Percentiles rank a stretch among this genome's conserved stretches.
Evolutionary conservation across 2,113 vertebrate genomes (phyloP).

Genomic region (Corythornis vintsioides): DNA sequence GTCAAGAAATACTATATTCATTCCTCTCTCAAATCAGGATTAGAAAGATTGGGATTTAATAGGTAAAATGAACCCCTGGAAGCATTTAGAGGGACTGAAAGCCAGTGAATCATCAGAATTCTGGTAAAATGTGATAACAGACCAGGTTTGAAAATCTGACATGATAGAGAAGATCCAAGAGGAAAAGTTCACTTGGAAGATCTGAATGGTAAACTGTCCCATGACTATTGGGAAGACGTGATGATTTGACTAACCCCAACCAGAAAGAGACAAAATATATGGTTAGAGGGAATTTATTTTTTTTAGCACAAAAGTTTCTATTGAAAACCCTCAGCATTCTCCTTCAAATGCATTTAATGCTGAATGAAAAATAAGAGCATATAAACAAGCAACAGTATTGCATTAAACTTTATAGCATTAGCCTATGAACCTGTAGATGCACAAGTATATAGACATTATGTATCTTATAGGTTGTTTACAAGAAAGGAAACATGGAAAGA

Average conservation of each 20-base stretch:
- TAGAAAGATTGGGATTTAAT: not conserved
- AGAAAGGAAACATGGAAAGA: not conserved
- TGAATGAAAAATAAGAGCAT: not conserved
- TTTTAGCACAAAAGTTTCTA: not conserved
- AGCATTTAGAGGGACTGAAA: not conserved
- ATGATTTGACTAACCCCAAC: not conserved
- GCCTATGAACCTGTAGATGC: not conserved
- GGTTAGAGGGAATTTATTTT: not conserved
- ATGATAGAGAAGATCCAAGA: not conserved
- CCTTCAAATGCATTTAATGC: not conserved
- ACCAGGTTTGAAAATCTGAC: not conserved
- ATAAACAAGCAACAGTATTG: not conserved
- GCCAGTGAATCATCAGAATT: not conserved
- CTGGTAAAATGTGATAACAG: not conserved
- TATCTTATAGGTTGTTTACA: not conserved
- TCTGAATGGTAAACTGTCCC: not conserved
- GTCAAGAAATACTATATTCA: not conserved
- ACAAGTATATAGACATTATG: not conserved
- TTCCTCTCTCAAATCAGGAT: not conserved
- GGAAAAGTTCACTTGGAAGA: not conserved
- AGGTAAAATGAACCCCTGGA: not conserved
- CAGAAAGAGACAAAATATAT: not conserved
- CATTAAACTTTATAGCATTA: not conserved
- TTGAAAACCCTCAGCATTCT: not conserved
- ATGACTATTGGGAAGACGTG: not conserved